Evolutionary conservation across 2,888 invertebrate species (phyloP).

Genomic region (Drosophila prostipennis): DNA sequence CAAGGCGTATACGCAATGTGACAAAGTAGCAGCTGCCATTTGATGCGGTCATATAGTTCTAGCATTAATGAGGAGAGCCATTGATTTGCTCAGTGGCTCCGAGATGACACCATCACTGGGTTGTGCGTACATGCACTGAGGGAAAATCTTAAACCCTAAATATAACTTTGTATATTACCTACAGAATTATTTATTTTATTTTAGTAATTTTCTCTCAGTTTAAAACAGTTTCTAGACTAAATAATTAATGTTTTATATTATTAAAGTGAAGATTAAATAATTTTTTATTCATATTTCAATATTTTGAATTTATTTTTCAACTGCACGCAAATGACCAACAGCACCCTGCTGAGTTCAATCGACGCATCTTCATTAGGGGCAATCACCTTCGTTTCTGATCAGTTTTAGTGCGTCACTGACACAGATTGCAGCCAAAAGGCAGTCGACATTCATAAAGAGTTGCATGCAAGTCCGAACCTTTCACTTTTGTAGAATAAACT

Average conservation of each 20-base stretch:
- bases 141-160: background rate
- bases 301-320: background rate
- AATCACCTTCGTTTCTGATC: slow-evolving; percentile 25
- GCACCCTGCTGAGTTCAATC: slow-evolving; percentile 10
- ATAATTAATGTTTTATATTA: no score
- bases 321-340: slow-evolving; percentile 9
- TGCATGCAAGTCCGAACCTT: slow-evolving; percentile 56
- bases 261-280: background rate
- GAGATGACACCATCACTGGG: slow-evolving; percentile 4
- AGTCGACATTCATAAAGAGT: slow-evolving; percentile 37
- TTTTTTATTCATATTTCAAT: background rate
- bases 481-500: slow-evolving; percentile 78
- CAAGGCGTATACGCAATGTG: slow-evolving; percentile 46
- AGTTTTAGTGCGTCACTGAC: slow-evolving; percentile 76
- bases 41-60: slow-evolving; percentile 20
- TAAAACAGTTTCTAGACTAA: background rate
- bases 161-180: no score
- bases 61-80: slow-evolving; percentile 15
- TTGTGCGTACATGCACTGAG: background rate
- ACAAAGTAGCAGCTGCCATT: slow-evolving; percentile 23
- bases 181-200: no score
- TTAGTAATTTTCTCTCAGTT: background rate
- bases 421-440: slow-evolving; percentile 48
- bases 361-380: slow-evolving; percentile 38
- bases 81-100: slow-evolving; percentile 12